Evolutionary conservation across 1,140 invertebrate species (phyloP), one percentile per base, ranked within the genome.

Genomic region (Leguminivora glycinivorella): DNA sequence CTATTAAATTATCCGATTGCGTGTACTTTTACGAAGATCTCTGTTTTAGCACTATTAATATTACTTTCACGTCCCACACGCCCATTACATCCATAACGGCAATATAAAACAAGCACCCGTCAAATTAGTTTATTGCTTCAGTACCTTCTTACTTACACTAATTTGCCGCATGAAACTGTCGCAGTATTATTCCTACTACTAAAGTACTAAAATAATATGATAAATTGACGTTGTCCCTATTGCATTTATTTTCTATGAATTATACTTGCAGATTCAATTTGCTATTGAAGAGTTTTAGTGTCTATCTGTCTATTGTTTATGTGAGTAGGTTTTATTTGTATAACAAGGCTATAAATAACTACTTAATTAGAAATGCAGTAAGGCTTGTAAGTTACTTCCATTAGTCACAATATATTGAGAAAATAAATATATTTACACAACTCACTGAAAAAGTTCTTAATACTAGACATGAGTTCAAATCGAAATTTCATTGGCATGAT

Each of bases 1-100:
- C 22, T 52, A 52, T 22, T 29, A 12, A 29, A 17, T 26, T 58
- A 29, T 58, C 24, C 24, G 14, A 2, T 58, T 26, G 56, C 12
- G 6, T 26, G 22, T n/a, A n/a, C 29, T 63, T 58, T 52, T 52
- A 22, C 1, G 19, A 52, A 10, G 17, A 10, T 22, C 4, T 52
- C 4, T 22, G 9, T 52, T 52, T 7, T 52, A 52, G 47, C 47
- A 22, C 47, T 52, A 52, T 52, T n/a, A 52, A 52, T 52, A 52
- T 52, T 52, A 52, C 47, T 22, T 52, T 52, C 47, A 22, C 47
- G 47, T 52, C 47, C 47, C 47, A 52, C 47, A 52, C 19, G n/a
- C 14, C 47, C 47, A 52, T 52, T 52, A 52, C 17, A 52, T n/a
- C 14, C 47, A 10, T 52, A 22, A 22, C 9, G n/a, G 47, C 47